A percentile compares a stretch with the other conserved stretches of the same genome.
phyloP scores from a whole-genome alignment of 2,888 invertebrate genomes.

The Pterostichus niger region DNA sequence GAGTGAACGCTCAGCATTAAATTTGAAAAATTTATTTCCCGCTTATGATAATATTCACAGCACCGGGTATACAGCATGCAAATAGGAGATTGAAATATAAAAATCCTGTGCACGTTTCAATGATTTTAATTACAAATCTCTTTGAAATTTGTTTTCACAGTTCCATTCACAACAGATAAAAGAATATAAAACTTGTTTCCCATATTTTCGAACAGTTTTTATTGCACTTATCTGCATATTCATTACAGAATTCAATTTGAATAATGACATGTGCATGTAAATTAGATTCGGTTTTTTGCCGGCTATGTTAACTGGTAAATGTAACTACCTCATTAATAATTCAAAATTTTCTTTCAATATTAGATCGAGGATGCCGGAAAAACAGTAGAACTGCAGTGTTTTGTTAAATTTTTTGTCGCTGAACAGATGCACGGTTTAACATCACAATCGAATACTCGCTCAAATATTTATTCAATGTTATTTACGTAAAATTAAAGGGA shows the following conservation, averaged over 20 bases:
- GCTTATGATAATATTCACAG: slow-evolving; percentile 4
- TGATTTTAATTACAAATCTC: slow-evolving; percentile 63
- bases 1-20: neutral
- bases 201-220: slow-evolving; percentile 60
- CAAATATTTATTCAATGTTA: slow-evolving; percentile 16
- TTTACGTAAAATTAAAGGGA: neutral
- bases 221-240: slow-evolving; percentile 60
- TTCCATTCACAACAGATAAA: slow-evolving; percentile 45
- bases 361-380: slow-evolving; percentile 11
- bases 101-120: slow-evolving; percentile 38
- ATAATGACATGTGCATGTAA: slow-evolving; percentile 63
- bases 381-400: slow-evolving; percentile 20
- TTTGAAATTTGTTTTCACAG: slow-evolving; percentile 56
- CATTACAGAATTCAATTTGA: slow-evolving; percentile 60
- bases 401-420: slow-evolving; percentile 50
- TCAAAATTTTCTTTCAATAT: slow-evolving; percentile 61
- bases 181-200: slow-evolving; percentile 56
- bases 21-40: slow-evolving; percentile 3
- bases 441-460: slow-evolving; percentile 22
- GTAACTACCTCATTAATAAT: slow-evolving; percentile 56
- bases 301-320: slow-evolving; percentile 33
- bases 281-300: slow-evolving; percentile 52
- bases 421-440: slow-evolving; percentile 42
- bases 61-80: slow-evolving; percentile 9
- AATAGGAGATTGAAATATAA: slow-evolving; percentile 33